Percentiles rank a stretch among this genome's conserved stretches.
Conservation (phyloP, 2,113 vertebrate genomes). For the Chauna torquata region DNA sequence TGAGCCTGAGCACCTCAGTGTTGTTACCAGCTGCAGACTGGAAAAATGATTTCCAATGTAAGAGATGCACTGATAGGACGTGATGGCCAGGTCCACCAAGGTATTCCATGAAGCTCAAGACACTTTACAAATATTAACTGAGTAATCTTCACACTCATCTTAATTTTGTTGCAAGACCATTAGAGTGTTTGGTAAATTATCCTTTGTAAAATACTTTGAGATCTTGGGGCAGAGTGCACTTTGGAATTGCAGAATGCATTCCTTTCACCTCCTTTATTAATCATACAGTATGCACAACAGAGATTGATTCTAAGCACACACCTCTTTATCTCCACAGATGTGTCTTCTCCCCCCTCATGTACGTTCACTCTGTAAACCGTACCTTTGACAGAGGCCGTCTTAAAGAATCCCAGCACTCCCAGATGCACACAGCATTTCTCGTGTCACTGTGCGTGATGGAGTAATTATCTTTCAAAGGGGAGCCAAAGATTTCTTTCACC, state of each 20-base stretch:
- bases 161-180: neutral
- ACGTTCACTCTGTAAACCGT: neutral
- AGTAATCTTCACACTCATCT: neutral
- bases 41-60: neutral
- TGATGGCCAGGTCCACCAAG: neutral
- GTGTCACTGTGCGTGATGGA: fast-evolving
- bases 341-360: neutral
- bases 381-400: neutral
- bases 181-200: neutral
- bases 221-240: neutral
- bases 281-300: neutral
- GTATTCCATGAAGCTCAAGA: neutral
- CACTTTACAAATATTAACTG: neutral
- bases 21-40: neutral
- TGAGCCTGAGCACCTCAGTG: neutral
- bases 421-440: neutral
- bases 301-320: neutral
- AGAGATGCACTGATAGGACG: neutral
- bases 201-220: neutral
- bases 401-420: neutral
- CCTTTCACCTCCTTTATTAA: neutral
- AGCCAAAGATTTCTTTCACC: neutral
- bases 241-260: neutral
- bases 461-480: neutral
- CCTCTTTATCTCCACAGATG: neutral